Conservation (phyloP, 92 coral and sea anemone genomes). For the Zoanthus gigantus region DNA sequence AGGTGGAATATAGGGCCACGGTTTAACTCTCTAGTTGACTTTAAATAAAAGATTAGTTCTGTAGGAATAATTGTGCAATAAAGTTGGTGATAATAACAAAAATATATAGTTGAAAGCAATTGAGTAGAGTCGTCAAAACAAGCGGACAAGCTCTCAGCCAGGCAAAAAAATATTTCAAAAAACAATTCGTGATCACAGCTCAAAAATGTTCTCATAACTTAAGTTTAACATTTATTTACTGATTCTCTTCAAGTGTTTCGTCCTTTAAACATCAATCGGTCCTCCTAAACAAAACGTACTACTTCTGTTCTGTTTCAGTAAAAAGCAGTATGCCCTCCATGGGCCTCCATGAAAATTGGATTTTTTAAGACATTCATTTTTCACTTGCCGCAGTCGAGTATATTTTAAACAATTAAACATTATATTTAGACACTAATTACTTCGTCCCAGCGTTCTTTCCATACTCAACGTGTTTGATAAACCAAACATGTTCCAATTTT, state of each 20-base stretch:
- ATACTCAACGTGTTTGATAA: background rate
- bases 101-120: background rate
- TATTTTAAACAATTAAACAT: background rate
- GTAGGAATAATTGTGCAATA: background rate
- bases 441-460: background rate
- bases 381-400: background rate
- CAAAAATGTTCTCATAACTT: background rate
- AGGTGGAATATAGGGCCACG: background rate
- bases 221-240: background rate
- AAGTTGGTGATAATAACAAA: background rate
- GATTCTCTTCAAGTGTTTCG: background rate
- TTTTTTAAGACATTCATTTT: background rate
- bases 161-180: background rate
- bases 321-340: background rate
- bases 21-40: background rate
- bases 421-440: background rate
- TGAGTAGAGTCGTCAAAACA: no score
- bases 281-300: background rate
- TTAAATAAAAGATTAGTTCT: background rate
- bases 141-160: no score
- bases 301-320: background rate
- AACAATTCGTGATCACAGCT: background rate
- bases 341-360: background rate
- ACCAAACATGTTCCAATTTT: background rate
- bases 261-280: background rate